Conservation (phyloP, 2,888 invertebrate species). For the Synergus itoensis region DNA sequence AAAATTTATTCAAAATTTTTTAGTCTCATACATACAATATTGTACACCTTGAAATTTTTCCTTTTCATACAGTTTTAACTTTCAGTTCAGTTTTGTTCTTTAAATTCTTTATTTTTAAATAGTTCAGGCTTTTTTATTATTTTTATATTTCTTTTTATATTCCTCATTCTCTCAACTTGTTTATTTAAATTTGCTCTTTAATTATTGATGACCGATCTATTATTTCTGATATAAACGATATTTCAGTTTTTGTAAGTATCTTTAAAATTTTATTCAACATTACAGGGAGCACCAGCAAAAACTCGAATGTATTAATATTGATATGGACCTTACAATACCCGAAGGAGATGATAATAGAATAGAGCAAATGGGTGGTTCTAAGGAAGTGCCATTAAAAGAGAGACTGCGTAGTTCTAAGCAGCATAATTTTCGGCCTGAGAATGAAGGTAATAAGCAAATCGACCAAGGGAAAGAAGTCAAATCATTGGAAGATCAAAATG, state of each 20-base stretch:
- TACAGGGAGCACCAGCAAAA: background rate
- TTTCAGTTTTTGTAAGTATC: background rate
- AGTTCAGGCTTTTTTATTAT: background rate
- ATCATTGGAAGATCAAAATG: constrained; percentile 72
- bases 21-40: too few relatives aligned
- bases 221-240: background rate
- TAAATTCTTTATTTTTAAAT: background rate
- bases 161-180: background rate
- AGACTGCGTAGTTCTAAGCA: constrained; percentile 70
- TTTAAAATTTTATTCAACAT: background rate
- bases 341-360: background rate
- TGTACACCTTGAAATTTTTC: too few relatives aligned
- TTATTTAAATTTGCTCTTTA: background rate
- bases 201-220: background rate
- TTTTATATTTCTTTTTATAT: background rate
- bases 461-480: constrained; percentile 54
- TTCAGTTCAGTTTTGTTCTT: too few relatives aligned
- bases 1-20: too few relatives aligned
- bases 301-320: background rate
- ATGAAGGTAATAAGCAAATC: constrained; percentile 52
- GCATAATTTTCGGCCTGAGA: constrained; percentile 60
- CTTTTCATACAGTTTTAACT: too few relatives aligned
- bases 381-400: constrained; percentile 8
- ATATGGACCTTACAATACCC: background rate
- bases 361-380: background rate